Evolutionary conservation across 2,888 invertebrate genomes (phyloP).

Genomic region (Acrobasis suavella): DNA sequence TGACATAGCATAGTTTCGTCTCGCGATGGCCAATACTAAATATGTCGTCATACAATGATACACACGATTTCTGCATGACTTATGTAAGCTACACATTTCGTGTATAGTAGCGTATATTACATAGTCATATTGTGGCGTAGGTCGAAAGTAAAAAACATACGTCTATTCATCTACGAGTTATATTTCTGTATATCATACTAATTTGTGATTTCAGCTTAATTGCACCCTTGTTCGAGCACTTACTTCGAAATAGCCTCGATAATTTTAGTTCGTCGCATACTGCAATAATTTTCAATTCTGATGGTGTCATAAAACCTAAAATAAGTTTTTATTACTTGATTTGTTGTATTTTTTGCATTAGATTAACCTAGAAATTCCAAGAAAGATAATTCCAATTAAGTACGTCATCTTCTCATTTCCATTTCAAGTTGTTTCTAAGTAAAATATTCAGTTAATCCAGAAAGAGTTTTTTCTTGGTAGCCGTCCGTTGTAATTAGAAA

Average conservation of each 20-base stretch:
- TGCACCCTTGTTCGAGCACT: slow-evolving; percentile 17
- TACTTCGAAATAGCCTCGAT: slow-evolving; percentile 14
- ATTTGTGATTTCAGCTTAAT: slow-evolving; percentile 11
- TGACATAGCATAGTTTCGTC: too few relatives aligned
- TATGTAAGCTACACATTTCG: too few relatives aligned
- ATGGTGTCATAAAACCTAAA: neutral
- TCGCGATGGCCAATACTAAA: too few relatives aligned
- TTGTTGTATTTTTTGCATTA: neutral
- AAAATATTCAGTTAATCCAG: neutral
- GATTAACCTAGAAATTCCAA: neutral
- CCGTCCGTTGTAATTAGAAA: neutral
- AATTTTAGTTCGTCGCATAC: slow-evolving; percentile 30
- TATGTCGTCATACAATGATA: too few relatives aligned
- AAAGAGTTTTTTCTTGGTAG: neutral
- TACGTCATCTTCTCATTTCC: slow-evolving; percentile 14
- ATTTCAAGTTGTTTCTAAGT: neutral
- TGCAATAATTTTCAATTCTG: slow-evolving; percentile 25
- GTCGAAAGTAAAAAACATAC: too few relatives aligned
- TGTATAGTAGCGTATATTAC: too few relatives aligned
- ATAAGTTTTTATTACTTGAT: neutral
- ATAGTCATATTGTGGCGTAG: too few relatives aligned
- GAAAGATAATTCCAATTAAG: too few relatives aligned
- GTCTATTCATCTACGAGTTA: neutral
- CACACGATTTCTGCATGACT: too few relatives aligned
- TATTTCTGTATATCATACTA: neutral